phyloP scores from a whole-genome alignment of 1,140 invertebrate species.

The Papilio polytes region DNA sequence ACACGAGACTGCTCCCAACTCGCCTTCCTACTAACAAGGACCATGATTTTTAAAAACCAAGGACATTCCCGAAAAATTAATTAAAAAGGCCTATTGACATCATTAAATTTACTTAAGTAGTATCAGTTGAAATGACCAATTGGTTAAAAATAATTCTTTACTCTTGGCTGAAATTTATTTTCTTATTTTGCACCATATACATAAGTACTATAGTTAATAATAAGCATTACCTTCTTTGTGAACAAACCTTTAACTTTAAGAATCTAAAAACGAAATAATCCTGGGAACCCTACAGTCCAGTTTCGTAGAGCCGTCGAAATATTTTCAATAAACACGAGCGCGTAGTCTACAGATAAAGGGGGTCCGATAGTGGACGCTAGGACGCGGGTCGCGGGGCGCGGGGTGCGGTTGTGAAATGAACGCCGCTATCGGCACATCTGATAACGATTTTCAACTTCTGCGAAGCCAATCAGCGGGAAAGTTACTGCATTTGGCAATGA shows the following conservation, averaged over 20 bases:
- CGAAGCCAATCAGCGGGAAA: slow-evolving; percentile 17
- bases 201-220: too few species aligned
- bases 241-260: too few species aligned
- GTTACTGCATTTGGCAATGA: slow-evolving; percentile 4
- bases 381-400: neutral
- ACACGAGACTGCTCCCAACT: slow-evolving; percentile 32
- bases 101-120: too few species aligned
- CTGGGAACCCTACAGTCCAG: slow-evolving; percentile 7
- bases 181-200: too few species aligned
- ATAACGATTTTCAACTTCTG: slow-evolving; percentile 25
- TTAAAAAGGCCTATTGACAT: too few species aligned
- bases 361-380: neutral
- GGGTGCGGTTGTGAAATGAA: neutral
- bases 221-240: too few species aligned
- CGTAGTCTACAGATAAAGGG: neutral
- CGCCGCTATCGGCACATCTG: slow-evolving; percentile 30
- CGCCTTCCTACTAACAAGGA: slow-evolving; percentile 8
- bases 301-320: slow-evolving; percentile 28
- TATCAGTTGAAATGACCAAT: too few species aligned
- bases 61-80: neutral
- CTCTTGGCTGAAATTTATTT: too few species aligned
- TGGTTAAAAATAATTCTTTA: too few species aligned
- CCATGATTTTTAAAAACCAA: neutral
- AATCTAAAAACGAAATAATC: neutral
- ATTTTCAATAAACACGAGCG: slow-evolving; percentile 32